These are phyloP conservation scores for Manis crassicaudata DNA, from an alignment of 2,797 vertebrate species.

Conservation along the genomic window DNA sequence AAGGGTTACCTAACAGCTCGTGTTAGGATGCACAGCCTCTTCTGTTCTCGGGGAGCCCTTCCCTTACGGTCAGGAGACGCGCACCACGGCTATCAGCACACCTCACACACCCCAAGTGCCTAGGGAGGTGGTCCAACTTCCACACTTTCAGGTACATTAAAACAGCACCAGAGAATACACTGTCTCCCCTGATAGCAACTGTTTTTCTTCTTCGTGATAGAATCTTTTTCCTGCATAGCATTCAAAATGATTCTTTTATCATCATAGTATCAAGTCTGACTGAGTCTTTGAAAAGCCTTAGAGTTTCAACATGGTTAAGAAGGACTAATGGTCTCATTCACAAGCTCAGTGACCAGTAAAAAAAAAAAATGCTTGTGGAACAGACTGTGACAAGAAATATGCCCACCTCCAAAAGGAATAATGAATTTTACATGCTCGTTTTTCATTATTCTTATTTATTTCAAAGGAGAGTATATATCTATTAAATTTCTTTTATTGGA, in stretches of 20 bases:
- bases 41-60: neutral
- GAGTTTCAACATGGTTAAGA: neutral
- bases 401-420: neutral
- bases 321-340: neutral
- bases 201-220: neutral
- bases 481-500: neutral
- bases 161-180: neutral
- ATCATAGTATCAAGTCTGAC: neutral
- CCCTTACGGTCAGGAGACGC: neutral
- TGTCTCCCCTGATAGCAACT: neutral
- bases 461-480: neutral
- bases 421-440: neutral
- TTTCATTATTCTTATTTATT: constrained; percentile 27
- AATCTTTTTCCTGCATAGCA: neutral
- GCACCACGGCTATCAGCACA: neutral
- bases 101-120: neutral
- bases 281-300: neutral
- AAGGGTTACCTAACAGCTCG: neutral
- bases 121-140: neutral
- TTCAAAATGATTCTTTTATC: neutral
- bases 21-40: neutral
- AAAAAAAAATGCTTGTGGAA: neutral
- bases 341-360: neutral
- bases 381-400: constrained; percentile 11
- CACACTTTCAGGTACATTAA: neutral